Evolutionary conservation across 30 jellyfish, hydroid and myxozoan genomes (phyloP).

Genomic region (Morbakka virulenta): DNA sequence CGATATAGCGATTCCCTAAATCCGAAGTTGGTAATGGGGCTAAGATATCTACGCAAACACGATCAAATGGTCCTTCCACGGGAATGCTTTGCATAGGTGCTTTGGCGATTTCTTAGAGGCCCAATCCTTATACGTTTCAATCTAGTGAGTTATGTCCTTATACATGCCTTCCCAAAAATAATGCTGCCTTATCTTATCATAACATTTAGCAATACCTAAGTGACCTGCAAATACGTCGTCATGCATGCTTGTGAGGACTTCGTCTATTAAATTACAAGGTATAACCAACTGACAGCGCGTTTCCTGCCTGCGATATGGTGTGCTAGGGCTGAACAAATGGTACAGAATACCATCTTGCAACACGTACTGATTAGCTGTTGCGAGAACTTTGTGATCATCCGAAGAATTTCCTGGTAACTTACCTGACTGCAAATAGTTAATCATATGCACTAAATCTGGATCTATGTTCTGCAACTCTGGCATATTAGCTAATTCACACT

Average conservation of each 20-base stretch:
- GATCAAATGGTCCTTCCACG: constrained; percentile 58
- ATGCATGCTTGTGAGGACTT: constrained; percentile 35
- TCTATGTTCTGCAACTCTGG: constrained; percentile 30
- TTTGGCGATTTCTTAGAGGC: constrained; percentile 52
- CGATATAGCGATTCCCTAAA: constrained; percentile 37
- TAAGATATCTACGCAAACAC: constrained; percentile 27
- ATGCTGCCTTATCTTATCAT: constrained; percentile 42
- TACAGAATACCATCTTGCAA: constrained; percentile 36
- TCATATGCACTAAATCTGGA: constrained; percentile 17
- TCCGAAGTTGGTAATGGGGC: constrained; percentile 64
- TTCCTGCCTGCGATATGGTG: constrained; percentile 40
- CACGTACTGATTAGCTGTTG: constrained; percentile 25
- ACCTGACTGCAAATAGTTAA: constrained; percentile 27
- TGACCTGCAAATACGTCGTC: constrained; percentile 60
- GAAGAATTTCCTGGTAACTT: constrained; percentile 36
- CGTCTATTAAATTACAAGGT: constrained; percentile 27
- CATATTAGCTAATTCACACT: constrained; percentile 27
- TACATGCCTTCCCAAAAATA: constrained; percentile 65
- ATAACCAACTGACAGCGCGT: constrained; percentile 48
- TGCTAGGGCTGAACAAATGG: constrained; percentile 53
- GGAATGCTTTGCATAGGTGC: constrained; percentile 63
- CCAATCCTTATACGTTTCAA: constrained; percentile 48
- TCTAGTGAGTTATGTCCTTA: constrained; percentile 42
- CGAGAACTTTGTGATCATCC: constrained; percentile 28
- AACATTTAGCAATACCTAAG: constrained; percentile 37